Conservation (phyloP, 2,888 invertebrate species). For the Polydrusus tereticollis region DNA sequence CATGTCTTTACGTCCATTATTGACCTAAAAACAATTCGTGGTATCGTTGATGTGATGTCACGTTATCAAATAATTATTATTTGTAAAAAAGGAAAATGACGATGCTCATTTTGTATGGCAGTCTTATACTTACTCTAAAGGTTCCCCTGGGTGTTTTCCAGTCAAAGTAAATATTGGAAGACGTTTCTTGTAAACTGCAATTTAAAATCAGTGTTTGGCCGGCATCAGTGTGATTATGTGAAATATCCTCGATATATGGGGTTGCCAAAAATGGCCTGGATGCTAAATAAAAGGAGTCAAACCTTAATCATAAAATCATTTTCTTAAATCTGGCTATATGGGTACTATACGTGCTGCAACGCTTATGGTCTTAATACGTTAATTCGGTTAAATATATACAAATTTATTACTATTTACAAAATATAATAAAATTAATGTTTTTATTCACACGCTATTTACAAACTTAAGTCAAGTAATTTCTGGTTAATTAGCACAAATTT, state of each 20-base stretch:
- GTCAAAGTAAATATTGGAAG: constrained; percentile 56
- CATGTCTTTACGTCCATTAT: not conserved
- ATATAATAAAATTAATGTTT: no score
- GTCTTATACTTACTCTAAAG: constrained; percentile 16
- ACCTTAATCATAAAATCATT: constrained; percentile 24
- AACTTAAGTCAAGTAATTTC: no score
- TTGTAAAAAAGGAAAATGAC: no score
- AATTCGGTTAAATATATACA: no score
- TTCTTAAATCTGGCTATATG: no score
- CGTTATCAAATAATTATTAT: no score
- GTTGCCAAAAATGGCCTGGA: constrained; percentile 42
- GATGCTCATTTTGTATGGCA: no score
- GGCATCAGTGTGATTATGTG: constrained; percentile 61
- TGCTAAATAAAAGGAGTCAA: constrained; percentile 39
- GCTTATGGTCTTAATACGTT: no score
- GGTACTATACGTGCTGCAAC: no score
- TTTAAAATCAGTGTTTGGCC: constrained; percentile 60
- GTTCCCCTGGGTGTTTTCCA: constrained; percentile 60
- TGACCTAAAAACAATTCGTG: not conserved
- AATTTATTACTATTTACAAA: no score
- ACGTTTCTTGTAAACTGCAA: constrained; percentile 59
- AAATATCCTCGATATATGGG: constrained; percentile 55
- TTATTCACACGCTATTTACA: no score
- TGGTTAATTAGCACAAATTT: no score
- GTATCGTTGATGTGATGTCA: not conserved